Conservation (phyloP, 2,888 invertebrate species). For the Netelia melanura region DNA sequence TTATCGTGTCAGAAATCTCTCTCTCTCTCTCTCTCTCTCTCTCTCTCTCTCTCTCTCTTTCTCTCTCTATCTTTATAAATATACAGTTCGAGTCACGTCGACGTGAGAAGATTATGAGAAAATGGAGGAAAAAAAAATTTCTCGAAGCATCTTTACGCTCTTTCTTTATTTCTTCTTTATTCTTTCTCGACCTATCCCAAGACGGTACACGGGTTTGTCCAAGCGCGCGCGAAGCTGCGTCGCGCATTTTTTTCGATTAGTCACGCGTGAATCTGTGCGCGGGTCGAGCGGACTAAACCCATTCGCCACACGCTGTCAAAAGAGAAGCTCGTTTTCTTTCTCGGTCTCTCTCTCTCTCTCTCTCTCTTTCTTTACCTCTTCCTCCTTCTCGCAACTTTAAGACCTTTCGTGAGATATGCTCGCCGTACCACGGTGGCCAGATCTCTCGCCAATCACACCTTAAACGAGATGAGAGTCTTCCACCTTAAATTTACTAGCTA, state of each 20-base stretch:
- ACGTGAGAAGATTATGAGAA: background rate
- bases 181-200: conserved; percentile 76
- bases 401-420: conserved; percentile 40
- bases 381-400: conserved; percentile 26
- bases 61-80: background rate
- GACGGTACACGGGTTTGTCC: conserved; percentile 62
- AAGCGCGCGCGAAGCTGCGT: conserved; percentile 48
- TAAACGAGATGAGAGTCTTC: conserved; percentile 47
- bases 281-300: conserved; percentile 67
- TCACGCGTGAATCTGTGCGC: conserved; percentile 72
- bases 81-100: conserved; percentile 3
- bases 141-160: too few species aligned
- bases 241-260: conserved; percentile 72
- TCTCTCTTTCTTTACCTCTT: conserved; percentile 49
- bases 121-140: background rate
- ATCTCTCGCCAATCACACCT: conserved; percentile 41
- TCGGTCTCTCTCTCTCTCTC: conserved; percentile 19
- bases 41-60: too few species aligned
- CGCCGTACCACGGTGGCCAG: conserved; percentile 35
- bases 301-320: conserved; percentile 76
- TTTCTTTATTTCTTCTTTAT: conserved; percentile 1
- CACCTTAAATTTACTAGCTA: background rate
- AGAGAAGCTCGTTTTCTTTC: conserved; percentile 66
- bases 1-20: conserved; percentile 33
- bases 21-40: background rate